Evolutionary conservation across 2,888 invertebrate genomes (phyloP).

Genomic region (Chydorus sphaericus): DNA sequence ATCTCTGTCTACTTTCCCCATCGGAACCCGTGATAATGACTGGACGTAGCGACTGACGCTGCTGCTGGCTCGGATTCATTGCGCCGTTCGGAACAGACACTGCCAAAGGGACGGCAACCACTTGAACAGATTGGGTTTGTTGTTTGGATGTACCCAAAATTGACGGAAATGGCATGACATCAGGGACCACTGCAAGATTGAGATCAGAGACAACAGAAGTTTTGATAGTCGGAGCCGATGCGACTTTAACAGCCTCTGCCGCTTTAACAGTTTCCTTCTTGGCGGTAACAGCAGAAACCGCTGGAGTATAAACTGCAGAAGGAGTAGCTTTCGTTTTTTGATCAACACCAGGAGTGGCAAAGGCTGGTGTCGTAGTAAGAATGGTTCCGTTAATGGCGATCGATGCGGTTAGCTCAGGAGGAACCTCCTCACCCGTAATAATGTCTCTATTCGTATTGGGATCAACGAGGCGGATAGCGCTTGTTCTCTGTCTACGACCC

Average conservation of each 20-base stretch:
- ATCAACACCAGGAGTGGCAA: too few relatives aligned
- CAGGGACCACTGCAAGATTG: background rate
- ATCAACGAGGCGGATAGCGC: conserved; percentile 36
- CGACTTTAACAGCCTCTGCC: background rate
- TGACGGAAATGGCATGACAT: too few relatives aligned
- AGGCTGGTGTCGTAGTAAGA: too few relatives aligned
- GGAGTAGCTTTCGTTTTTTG: too few relatives aligned
- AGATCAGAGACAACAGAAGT: background rate
- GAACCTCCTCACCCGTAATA: background rate
- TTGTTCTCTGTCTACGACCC: conserved; percentile 9
- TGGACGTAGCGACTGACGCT: too few relatives aligned
- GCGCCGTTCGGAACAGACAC: too few relatives aligned
- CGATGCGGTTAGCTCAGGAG: background rate
- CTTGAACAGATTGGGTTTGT: too few relatives aligned
- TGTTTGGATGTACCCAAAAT: too few relatives aligned
- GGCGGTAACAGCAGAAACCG: background rate
- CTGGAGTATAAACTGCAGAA: background rate
- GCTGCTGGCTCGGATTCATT: background rate
- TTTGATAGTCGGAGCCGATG: background rate
- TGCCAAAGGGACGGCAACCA: too few relatives aligned
- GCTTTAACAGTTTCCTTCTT: background rate
- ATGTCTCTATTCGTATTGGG: conserved; percentile 39
- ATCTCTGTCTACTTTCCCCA: background rate
- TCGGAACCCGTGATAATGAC: background rate
- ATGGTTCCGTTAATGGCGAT: too few relatives aligned